Evolutionary conservation across 2,888 invertebrate genomes (phyloP).

Genomic region (Timema podura): DNA sequence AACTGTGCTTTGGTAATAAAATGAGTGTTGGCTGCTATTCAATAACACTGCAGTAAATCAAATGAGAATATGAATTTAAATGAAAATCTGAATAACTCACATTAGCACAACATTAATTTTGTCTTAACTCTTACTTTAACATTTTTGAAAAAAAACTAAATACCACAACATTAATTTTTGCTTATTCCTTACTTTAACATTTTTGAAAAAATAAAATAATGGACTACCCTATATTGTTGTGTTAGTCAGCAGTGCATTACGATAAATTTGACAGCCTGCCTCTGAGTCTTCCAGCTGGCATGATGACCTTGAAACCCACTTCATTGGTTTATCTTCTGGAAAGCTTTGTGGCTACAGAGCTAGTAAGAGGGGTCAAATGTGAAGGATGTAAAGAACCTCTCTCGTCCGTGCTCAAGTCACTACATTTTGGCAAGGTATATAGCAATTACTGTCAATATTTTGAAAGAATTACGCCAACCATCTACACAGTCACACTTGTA

Average conservation of each 20-base stretch:
- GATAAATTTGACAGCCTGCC: constrained; percentile 90
- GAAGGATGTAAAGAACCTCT: constrained; percentile 56
- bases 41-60: no score
- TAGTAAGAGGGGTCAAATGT: constrained; percentile 80
- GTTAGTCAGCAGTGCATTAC: constrained; percentile 80
- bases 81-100: no score
- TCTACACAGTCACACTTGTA: no score
- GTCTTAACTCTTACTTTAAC: not conserved
- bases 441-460: no score
- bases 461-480: no score
- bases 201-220: not conserved
- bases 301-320: constrained; percentile 44
- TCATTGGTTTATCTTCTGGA: constrained; percentile 64
- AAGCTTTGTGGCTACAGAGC: constrained; percentile 81
- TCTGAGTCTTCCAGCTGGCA: constrained; percentile 66
- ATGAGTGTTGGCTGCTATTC: no score
- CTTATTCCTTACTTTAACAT: not conserved
- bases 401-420: constrained; percentile 1
- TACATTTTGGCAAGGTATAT: not conserved
- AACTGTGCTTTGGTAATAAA: no score
- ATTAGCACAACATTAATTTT: not conserved
- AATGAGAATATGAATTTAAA: no score
- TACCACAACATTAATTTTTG: constrained; percentile 3
- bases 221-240: constrained; percentile 32
- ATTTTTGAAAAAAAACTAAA: constrained; percentile 11